A percentile compares a stretch with the other conserved stretches of the same genome.
phyloP scores from a whole-genome alignment of 2,888 invertebrate species.

The Caenorhabditis plicata region DNA sequence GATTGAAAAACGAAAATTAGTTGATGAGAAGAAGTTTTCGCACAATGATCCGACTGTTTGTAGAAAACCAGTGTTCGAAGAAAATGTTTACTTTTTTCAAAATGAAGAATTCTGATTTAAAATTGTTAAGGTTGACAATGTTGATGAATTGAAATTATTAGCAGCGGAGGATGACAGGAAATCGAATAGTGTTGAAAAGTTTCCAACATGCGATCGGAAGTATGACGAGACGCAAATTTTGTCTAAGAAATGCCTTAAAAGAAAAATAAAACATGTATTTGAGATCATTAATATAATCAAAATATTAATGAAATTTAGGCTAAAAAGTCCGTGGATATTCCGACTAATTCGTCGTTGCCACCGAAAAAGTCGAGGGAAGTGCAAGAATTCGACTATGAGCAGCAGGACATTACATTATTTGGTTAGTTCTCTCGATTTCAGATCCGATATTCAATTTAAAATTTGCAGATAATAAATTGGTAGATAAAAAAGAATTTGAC shows the following conservation, averaged over 20 bases:
- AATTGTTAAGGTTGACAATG: constrained; percentile 13
- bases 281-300: too few relatives aligned
- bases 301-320: too few relatives aligned
- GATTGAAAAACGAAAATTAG: constrained; percentile 23
- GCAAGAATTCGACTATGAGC: too few relatives aligned
- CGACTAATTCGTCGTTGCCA: too few relatives aligned
- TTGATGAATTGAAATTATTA: constrained; percentile 3
- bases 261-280: too few relatives aligned
- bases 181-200: background rate
- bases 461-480: constrained; percentile 24
- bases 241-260: too few relatives aligned
- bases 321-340: too few relatives aligned
- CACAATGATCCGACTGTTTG: constrained; percentile 41
- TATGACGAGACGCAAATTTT: background rate
- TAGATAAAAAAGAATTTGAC: constrained; percentile 28
- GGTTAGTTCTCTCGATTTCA: background rate
- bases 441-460: background rate
- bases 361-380: too few relatives aligned
- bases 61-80: constrained; percentile 35
- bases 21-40: constrained; percentile 27
- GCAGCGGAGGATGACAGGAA: background rate
- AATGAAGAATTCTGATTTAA: too few relatives aligned
- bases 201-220: background rate
- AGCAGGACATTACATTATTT: too few relatives aligned
- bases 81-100: constrained; percentile 7